Conservation (phyloP, 35 echinoderm and acorn worm species). For the Acanthaster planci region DNA sequence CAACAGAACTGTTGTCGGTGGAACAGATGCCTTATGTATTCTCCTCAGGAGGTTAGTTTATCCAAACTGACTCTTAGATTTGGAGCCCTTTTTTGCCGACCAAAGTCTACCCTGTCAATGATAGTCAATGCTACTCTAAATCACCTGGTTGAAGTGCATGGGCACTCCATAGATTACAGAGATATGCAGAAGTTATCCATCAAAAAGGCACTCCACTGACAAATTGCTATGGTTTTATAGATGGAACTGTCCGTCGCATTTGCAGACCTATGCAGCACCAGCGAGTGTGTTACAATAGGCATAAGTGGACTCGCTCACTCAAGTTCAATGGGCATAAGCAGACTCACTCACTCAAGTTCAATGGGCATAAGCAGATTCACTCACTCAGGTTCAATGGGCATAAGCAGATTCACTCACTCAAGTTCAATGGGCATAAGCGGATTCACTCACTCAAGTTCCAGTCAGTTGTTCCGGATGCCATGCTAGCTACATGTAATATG, state of each 20-base stretch:
- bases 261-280: constrained; percentile 22
- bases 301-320: neutral
- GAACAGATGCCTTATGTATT: constrained; percentile 54
- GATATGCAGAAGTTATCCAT: constrained; percentile 28
- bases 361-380: constrained; percentile 45
- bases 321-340: constrained; percentile 44
- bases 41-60: constrained; percentile 52
- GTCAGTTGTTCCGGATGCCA: constrained; percentile 49
- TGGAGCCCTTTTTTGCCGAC: constrained; percentile 40
- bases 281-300: constrained; percentile 43
- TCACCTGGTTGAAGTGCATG: constrained; percentile 4
- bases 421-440: constrained; percentile 52
- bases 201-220: constrained; percentile 32
- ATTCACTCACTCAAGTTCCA: constrained; percentile 50
- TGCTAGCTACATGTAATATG: constrained; percentile 56
- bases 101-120: constrained; percentile 11
- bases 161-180: constrained; percentile 20
- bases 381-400: constrained; percentile 48
- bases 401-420: constrained; percentile 37
- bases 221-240: constrained; percentile 43
- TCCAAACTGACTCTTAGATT: constrained; percentile 53
- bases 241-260: constrained; percentile 39
- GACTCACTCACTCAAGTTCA: constrained; percentile 41
- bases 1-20: constrained; percentile 53
- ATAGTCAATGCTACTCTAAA: constrained; percentile 34